A percentile compares a stretch with the other conserved stretches of the same genome.
Conservation (phyloP, 1,140 invertebrate species). For the Paraescarpia echinospica region DNA sequence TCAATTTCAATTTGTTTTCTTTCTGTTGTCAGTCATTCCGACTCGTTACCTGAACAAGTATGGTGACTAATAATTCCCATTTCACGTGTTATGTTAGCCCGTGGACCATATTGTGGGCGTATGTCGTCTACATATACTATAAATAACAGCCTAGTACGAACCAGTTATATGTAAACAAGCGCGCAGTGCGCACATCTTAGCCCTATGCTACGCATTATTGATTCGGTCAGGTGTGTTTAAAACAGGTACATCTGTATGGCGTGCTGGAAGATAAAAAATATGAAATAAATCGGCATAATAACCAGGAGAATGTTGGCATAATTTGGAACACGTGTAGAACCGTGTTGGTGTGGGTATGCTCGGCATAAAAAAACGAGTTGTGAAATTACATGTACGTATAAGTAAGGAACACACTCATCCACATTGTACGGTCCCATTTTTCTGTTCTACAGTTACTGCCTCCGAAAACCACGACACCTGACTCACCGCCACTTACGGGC, state of each 20-base stretch:
- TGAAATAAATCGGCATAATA: too few species aligned
- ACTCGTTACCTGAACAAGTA: neutral
- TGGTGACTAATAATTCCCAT: neutral
- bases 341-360: neutral
- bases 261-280: too few species aligned
- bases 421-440: conserved; percentile 19
- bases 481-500: conserved; percentile 38
- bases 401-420: neutral
- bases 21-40: too few species aligned
- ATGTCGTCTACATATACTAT: neutral
- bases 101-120: neutral
- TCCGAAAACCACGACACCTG: conserved; percentile 34
- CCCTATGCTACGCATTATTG: too few species aligned
- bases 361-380: neutral
- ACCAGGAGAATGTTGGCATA: too few species aligned
- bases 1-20: too few species aligned
- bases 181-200: too few species aligned
- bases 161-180: too few species aligned
- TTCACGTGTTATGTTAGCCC: neutral
- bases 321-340: neutral
- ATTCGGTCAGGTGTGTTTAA: too few species aligned
- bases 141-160: too few species aligned
- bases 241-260: too few species aligned
- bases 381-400: neutral
- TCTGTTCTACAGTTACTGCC: conserved; percentile 50